A percentile compares a stretch with the other conserved stretches of the same genome.
These are phyloP conservation scores for Ranitomeya variabilis DNA, from an alignment of 2,113 vertebrate species.

Conservation along the genomic window DNA sequence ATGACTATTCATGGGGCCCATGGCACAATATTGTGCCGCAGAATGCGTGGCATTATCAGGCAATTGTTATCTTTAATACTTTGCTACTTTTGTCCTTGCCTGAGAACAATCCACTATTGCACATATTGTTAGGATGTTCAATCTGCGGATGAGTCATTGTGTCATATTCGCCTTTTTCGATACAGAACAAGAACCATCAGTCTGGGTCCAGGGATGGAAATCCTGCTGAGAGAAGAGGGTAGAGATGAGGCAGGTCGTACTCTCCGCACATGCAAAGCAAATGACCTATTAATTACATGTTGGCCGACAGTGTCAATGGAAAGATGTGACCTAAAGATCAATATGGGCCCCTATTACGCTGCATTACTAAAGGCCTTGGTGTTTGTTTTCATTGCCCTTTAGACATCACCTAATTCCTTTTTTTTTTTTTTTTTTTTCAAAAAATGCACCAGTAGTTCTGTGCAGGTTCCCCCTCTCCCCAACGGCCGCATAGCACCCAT, in stretches of 20 bases:
- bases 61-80: constrained; percentile 1
- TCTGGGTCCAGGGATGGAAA: not conserved
- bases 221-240: not conserved
- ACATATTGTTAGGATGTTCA: constrained; percentile 17
- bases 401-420: not conserved
- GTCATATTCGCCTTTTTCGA: not conserved
- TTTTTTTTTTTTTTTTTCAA: not conserved
- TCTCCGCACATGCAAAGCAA: not conserved
- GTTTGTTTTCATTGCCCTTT: not conserved
- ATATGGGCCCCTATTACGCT: not conserved
- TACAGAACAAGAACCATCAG: not conserved
- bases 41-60: not conserved
- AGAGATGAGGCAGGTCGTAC: not conserved
- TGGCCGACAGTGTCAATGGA: too few species aligned
- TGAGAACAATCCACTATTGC: constrained; percentile 17
- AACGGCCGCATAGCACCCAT: not conserved
- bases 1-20: constrained; percentile 17
- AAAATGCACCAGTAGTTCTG: not conserved
- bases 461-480: not conserved
- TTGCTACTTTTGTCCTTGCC: not conserved
- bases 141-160: constrained; percentile 19
- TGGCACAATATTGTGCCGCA: constrained; percentile 17
- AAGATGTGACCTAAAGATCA: not conserved
- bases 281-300: not conserved
- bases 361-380: not conserved